Conservation (phyloP, 2,888 invertebrate species). For the Pterostichus madidus region DNA sequence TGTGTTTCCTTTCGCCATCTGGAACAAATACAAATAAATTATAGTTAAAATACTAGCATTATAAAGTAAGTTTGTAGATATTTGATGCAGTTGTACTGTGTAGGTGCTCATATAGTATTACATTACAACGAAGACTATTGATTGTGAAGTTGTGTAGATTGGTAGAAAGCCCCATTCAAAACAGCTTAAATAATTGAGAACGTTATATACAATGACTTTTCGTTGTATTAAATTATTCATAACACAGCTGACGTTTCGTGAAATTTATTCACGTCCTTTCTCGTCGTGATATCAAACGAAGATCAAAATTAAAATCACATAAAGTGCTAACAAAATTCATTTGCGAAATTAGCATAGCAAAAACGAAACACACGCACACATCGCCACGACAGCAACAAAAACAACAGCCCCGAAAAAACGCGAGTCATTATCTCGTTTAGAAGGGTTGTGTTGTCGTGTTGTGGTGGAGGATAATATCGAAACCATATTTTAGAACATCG, state of each 20-base stretch:
- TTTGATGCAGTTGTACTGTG: too few relatives aligned
- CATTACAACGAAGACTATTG: background rate
- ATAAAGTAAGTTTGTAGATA: too few relatives aligned
- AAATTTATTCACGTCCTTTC: slow-evolving; percentile 62
- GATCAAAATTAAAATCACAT: slow-evolving; percentile 62
- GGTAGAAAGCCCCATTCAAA: slow-evolving; percentile 13
- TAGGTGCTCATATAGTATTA: too few relatives aligned
- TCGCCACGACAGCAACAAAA: slow-evolving; percentile 38
- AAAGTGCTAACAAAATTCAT: slow-evolving; percentile 57
- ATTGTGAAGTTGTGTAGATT: slow-evolving; percentile 51
- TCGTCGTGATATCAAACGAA: slow-evolving; percentile 56
- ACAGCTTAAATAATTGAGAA: slow-evolving; percentile 62
- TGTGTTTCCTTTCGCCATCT: too few relatives aligned
- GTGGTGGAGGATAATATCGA: slow-evolving; percentile 10
- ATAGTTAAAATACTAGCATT: too few relatives aligned
- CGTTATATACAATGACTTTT: slow-evolving; percentile 59
- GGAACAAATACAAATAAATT: too few relatives aligned
- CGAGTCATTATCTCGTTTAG: slow-evolving; percentile 59
- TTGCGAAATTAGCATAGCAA: slow-evolving; percentile 58
- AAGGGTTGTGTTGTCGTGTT: slow-evolving; percentile 12
- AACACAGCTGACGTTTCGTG: slow-evolving; percentile 61
- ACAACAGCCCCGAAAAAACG: slow-evolving; percentile 34
- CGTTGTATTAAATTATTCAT: slow-evolving; percentile 65
- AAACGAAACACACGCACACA: slow-evolving; percentile 50
- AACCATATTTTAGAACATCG: slow-evolving; percentile 28